phyloP scores from a whole-genome alignment of 1,140 invertebrate genomes.

The Ylistrum balloti region DNA sequence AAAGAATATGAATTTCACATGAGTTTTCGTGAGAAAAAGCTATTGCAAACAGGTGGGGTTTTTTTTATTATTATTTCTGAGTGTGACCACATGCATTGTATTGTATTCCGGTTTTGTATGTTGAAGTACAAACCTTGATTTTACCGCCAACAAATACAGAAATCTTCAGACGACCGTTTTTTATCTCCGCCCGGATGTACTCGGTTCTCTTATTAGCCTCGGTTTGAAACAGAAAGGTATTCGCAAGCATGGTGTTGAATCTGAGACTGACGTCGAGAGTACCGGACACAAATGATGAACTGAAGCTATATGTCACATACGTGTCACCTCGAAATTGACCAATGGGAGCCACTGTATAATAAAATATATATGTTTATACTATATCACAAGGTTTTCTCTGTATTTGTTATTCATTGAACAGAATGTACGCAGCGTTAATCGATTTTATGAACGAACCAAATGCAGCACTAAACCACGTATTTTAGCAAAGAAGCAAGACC shows the following conservation, averaged over 20 bases:
- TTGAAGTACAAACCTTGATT: not conserved
- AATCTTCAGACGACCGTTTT: not conserved
- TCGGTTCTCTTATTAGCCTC: not conserved
- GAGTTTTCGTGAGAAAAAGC: not conserved
- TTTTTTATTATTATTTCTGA: too few relatives aligned
- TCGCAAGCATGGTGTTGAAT: not conserved
- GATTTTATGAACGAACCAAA: too few relatives aligned
- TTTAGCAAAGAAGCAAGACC: too few relatives aligned
- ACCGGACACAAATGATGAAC: not conserved
- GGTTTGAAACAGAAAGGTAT: slow-evolving; percentile 9
- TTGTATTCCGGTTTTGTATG: too few relatives aligned
- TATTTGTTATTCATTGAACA: too few relatives aligned
- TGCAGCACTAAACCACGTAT: too few relatives aligned
- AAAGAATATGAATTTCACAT: not conserved
- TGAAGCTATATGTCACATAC: not conserved
- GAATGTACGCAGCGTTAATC: too few relatives aligned
- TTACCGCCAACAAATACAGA: not conserved
- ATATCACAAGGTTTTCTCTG: too few relatives aligned
- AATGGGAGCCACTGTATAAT: not conserved
- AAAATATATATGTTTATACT: too few relatives aligned
- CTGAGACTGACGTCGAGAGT: not conserved
- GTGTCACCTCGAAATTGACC: not conserved
- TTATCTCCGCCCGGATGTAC: slow-evolving; percentile 5
- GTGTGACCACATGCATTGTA: too few relatives aligned
- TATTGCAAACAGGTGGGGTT: too few relatives aligned